Evolutionary conservation across 64 coral and sea anemone genomes (phyloP).

Genomic region (Trachythela sp.): DNA sequence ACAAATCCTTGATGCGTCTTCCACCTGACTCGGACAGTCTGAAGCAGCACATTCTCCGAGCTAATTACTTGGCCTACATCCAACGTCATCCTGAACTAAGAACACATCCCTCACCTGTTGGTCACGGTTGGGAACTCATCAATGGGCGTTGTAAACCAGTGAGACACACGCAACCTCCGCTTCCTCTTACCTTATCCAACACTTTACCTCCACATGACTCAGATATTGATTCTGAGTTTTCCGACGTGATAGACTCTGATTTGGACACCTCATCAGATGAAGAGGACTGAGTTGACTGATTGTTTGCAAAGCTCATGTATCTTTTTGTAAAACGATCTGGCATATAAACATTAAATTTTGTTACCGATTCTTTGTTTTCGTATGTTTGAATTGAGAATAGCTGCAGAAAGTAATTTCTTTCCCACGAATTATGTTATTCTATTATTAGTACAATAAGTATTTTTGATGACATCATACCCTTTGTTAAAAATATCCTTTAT

Average conservation of each 20-base stretch:
- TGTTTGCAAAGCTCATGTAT: too few species aligned
- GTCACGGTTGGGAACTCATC: neutral
- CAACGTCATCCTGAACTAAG: neutral
- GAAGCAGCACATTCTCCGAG: neutral
- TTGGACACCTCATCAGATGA: slow-evolving; percentile 5
- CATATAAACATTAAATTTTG: too few species aligned
- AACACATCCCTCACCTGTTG: neutral
- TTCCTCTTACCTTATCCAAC: neutral
- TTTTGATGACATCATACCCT: too few species aligned
- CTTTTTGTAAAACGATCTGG: too few species aligned
- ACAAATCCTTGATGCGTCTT: too few species aligned
- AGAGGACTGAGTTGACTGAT: neutral
- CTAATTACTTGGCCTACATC: slow-evolving; percentile 6
- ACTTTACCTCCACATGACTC: neutral
- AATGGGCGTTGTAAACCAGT: slow-evolving; percentile 12
- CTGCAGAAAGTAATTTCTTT: too few species aligned
- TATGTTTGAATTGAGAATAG: too few species aligned
- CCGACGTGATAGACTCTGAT: neutral
- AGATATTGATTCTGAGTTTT: neutral
- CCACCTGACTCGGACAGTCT: slow-evolving; percentile 1
- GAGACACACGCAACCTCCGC: neutral
- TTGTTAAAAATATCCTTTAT: too few species aligned
- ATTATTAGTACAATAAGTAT: too few species aligned
- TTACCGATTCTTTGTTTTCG: too few species aligned
- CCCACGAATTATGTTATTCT: too few species aligned